Percentiles rank a stretch among this genome's conserved stretches.
These are phyloP conservation scores for Pseudopleuronectes americanus DNA, from an alignment of 2,797 vertebrate species.

Conservation along the genomic window DNA sequence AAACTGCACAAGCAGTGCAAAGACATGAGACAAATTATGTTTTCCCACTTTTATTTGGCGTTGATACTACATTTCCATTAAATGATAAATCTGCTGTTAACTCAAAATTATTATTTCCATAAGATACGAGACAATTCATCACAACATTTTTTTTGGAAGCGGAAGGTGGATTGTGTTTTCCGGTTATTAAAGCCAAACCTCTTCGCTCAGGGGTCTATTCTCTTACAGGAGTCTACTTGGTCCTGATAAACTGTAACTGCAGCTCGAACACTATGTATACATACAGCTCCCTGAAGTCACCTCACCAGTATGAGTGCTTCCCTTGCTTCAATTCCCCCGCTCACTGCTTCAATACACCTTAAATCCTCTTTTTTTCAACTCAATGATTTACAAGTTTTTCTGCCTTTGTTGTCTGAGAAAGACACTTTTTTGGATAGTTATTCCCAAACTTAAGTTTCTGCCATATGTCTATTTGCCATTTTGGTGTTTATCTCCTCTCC, in stretches of 20 bases:
- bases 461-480: conserved; percentile 19
- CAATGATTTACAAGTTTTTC: conserved; percentile 37
- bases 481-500: conserved; percentile 7
- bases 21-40: background rate
- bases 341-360: conserved; percentile 19
- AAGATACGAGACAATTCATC: too few species aligned
- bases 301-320: background rate
- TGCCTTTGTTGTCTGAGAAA: conserved; percentile 10
- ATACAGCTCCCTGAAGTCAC: background rate
- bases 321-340: conserved; percentile 7
- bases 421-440: conserved; percentile 15
- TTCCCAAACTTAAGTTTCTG: conserved; percentile 24
- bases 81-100: background rate
- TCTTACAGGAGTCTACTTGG: conserved; percentile 35
- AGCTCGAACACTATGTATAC: conserved; percentile 1
- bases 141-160: background rate
- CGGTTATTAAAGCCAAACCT: conserved; percentile 26
- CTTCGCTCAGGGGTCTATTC: conserved; percentile 16
- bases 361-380: conserved; percentile 43
- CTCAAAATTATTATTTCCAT: too few species aligned
- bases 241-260: conserved; percentile 18
- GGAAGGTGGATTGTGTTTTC: background rate
- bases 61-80: background rate
- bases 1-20: background rate
- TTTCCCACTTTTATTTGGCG: background rate